Conservation (phyloP, 2,113 vertebrate genomes). For the Tylochromis polylepis region DNA sequence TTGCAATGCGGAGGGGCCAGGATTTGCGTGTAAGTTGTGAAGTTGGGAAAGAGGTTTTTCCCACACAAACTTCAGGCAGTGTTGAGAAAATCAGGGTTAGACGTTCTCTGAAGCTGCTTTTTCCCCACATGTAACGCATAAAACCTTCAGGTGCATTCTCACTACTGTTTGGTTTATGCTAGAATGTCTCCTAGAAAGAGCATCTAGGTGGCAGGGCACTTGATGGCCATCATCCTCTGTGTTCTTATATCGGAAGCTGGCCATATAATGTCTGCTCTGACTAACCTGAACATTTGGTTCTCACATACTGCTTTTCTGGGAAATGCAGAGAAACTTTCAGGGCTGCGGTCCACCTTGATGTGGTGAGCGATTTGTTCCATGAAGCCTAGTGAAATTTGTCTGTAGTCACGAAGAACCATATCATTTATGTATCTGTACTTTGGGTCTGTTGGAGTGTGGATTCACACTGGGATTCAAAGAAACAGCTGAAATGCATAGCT, state of each 20-base stretch:
- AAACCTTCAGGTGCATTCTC: neutral
- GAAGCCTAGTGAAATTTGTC: neutral
- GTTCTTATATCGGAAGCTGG: neutral
- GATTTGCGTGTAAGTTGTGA: neutral
- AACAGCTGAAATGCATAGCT: neutral
- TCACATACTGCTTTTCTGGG: neutral
- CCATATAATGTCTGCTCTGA: neutral
- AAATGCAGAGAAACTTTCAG: neutral
- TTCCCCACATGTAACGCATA: neutral
- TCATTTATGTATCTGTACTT: neutral
- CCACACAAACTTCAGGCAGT: rapidly evolving
- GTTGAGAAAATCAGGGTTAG: neutral
- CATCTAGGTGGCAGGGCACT: neutral
- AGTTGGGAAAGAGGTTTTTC: neutral
- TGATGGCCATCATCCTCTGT: neutral
- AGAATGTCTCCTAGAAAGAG: neutral
- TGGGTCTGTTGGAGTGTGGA: rapidly evolving
- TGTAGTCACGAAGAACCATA: neutral
- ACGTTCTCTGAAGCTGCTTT: neutral
- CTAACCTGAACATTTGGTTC: neutral
- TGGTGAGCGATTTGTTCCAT: neutral
- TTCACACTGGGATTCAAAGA: neutral
- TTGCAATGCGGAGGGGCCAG: neutral
- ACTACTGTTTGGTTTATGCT: neutral
- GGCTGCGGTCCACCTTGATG: neutral